Evolutionary conservation across 2,797 vertebrate genomes (phyloP).

Genomic region (Cichlasoma orientale): DNA sequence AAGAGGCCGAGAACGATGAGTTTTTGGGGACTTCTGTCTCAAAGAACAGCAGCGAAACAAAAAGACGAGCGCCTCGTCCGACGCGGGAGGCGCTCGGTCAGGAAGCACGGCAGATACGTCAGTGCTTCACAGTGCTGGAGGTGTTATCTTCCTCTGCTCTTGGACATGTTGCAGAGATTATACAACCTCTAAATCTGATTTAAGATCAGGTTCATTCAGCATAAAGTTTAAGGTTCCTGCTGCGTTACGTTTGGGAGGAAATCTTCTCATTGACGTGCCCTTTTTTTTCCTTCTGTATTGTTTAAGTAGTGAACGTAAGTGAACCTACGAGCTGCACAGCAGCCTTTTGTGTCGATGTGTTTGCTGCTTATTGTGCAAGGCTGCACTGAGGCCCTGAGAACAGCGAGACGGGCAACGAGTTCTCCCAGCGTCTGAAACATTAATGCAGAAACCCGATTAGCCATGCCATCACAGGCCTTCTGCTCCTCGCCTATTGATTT

Average conservation of each 20-base stretch:
- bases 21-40: neutral
- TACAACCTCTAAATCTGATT: neutral
- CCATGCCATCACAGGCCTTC: constrained; percentile 75
- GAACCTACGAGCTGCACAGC: constrained; percentile 2
- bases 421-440: constrained; percentile 78
- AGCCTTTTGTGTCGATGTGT: constrained; percentile 50
- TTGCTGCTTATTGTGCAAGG: constrained; percentile 69
- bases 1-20: neutral
- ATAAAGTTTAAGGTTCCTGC: neutral
- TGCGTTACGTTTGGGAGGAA: neutral
- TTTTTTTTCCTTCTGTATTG: constrained; percentile 8
- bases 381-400: constrained; percentile 67
- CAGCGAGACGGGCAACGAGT: constrained; percentile 57
- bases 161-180: neutral
- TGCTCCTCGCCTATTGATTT: constrained; percentile 75
- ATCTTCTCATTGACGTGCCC: neutral
- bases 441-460: constrained; percentile 77
- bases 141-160: constrained; percentile 29
- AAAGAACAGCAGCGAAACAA: neutral
- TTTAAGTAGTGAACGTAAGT: constrained; percentile 15
- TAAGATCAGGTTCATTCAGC: neutral
- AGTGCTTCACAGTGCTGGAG: neutral
- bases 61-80: neutral
- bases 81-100: neutral
- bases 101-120: neutral